Conservation (phyloP, 2,113 vertebrate species). For the Sminthopsis crassicaudata region DNA sequence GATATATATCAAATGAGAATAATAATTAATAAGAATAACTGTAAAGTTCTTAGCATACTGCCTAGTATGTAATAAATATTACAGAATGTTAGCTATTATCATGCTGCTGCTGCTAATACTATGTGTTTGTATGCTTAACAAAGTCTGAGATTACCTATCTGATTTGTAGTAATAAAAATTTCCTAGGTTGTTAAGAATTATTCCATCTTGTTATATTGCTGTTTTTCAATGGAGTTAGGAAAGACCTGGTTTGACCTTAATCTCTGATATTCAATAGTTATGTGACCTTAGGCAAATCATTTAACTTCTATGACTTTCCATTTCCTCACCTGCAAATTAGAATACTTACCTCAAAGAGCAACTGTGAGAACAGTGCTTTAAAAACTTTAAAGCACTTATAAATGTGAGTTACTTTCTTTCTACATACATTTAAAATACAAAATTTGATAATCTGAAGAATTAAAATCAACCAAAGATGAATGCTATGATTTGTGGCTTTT, state of each 20-base stretch:
- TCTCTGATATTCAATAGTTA: neutral
- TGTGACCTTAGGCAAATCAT: neutral
- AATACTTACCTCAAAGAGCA: neutral
- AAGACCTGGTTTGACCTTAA: neutral
- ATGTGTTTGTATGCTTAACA: neutral
- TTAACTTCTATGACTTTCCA: neutral
- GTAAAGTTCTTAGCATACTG: neutral
- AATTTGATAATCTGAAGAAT: constrained; percentile 38
- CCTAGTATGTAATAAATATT: neutral
- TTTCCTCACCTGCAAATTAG: neutral
- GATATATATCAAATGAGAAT: neutral
- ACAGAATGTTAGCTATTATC: neutral
- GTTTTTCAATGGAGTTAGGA: neutral
- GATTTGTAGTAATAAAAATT: neutral
- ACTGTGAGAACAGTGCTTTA: neutral
- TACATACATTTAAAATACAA: constrained; percentile 47
- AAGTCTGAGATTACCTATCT: neutral
- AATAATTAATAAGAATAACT: neutral
- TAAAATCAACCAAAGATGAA: constrained; percentile 28
- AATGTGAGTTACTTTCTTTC: constrained; percentile 30
- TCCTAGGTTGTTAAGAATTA: neutral
- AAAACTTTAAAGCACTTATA: neutral
- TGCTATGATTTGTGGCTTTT: neutral
- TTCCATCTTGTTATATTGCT: neutral
- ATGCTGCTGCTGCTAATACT: neutral